Percentiles rank a stretch among this genome's conserved stretches.
Evolutionary conservation across 2,888 invertebrate genomes (phyloP).

Genomic region (Branchellion lobata): DNA sequence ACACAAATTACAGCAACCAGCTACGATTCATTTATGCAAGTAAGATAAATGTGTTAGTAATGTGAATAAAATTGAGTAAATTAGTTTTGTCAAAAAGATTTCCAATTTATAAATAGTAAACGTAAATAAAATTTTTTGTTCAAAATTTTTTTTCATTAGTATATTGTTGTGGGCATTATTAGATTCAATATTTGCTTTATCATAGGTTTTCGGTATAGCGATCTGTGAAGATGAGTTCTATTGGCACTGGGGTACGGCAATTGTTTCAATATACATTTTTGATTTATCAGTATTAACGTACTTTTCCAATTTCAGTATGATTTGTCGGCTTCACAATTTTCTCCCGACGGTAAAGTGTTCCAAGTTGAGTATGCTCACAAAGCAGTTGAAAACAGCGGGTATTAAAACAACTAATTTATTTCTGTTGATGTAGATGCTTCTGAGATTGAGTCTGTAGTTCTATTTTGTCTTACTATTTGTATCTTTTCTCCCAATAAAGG

Average conservation of each 20-base stretch:
- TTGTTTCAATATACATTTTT: background rate
- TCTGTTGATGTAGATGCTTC: too few species aligned
- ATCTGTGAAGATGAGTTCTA: constrained; percentile 50
- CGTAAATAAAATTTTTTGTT: too few species aligned
- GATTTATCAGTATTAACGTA: background rate
- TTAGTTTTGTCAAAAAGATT: too few species aligned
- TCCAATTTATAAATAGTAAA: too few species aligned
- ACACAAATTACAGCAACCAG: constrained; percentile 22
- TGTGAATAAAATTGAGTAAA: too few species aligned
- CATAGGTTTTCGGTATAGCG: background rate
- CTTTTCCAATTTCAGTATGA: constrained; percentile 74
- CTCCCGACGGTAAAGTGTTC: constrained; percentile 97
- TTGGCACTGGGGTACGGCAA: constrained; percentile 51
- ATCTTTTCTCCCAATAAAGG: constrained; percentile 61
- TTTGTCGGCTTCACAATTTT: constrained; percentile 99
- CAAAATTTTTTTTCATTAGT: too few species aligned
- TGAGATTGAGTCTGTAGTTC: too few species aligned
- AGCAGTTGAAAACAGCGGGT: constrained; percentile 95
- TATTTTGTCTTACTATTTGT: constrained; percentile 2
- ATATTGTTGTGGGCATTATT: constrained; percentile 11
- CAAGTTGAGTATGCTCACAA: constrained; percentile 99
- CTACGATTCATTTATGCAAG: constrained; percentile 1
- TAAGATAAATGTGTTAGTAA: background rate
- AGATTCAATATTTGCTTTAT: constrained; percentile 3
- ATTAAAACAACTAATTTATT: too few species aligned